A percentile compares a stretch with the other conserved stretches of the same genome.
phyloP scores from a whole-genome alignment of 2,888 invertebrate genomes.

The Temnothorax rugatulus region DNA sequence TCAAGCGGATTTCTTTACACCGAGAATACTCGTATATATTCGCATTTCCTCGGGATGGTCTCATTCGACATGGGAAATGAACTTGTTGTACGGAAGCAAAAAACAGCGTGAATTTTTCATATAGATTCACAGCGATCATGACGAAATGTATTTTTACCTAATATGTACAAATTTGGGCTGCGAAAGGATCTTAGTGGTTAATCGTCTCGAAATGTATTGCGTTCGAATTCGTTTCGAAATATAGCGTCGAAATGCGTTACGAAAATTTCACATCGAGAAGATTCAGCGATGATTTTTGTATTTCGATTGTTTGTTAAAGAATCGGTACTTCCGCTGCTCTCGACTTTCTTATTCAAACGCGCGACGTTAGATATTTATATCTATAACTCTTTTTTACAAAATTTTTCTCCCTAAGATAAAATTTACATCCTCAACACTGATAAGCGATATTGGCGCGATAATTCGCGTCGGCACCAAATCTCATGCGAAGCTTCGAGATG shows the following conservation, averaged over 20 bases:
- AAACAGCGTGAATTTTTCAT: slow-evolving; percentile 66
- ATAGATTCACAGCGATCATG: slow-evolving; percentile 64
- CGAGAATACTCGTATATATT: slow-evolving; percentile 23
- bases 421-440: slow-evolving; percentile 59
- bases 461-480: slow-evolving; percentile 60
- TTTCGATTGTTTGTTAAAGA: slow-evolving; percentile 37
- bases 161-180: slow-evolving; percentile 70
- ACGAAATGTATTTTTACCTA: slow-evolving; percentile 67
- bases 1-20: slow-evolving; percentile 23
- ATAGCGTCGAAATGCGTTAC: slow-evolving; percentile 1
- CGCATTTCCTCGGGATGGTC: slow-evolving; percentile 9
- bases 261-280: slow-evolving; percentile 25
- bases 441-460: slow-evolving; percentile 58
- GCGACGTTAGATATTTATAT: slow-evolving; percentile 48
- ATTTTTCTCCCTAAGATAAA: slow-evolving; percentile 56
- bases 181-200: slow-evolving; percentile 48
- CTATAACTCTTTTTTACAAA: slow-evolving; percentile 56
- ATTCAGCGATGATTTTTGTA: slow-evolving; percentile 32
- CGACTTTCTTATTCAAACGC: slow-evolving; percentile 38
- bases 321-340: slow-evolving; percentile 14
- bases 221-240: neutral
- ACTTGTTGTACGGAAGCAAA: slow-evolving; percentile 64
- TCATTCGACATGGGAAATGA: slow-evolving; percentile 30
- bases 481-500: slow-evolving; percentile 54
- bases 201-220: slow-evolving; percentile 26